phyloP scores from a whole-genome alignment of 2,113 vertebrate genomes.

The Micromys minutus region DNA sequence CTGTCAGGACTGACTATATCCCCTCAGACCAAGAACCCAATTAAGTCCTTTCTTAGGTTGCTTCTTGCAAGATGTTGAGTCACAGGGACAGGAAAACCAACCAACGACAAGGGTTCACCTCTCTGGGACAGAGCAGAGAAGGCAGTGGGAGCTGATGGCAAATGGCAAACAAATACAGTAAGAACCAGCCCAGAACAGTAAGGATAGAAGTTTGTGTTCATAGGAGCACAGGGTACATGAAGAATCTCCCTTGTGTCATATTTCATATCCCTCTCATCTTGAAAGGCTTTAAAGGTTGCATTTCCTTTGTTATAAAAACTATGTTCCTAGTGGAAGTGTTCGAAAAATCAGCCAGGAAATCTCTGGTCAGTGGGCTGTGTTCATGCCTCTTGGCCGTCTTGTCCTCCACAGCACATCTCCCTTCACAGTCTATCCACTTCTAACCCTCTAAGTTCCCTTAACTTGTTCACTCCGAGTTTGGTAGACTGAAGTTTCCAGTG shows the following conservation, averaged over 20 bases:
- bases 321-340: not conserved
- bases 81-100: too few relatives aligned
- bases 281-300: not conserved
- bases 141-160: not conserved
- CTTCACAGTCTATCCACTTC: not conserved
- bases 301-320: constrained; percentile 34
- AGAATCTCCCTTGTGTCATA: not conserved
- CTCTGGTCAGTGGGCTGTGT: not conserved
- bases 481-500: not conserved
- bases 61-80: not conserved
- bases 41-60: not conserved
- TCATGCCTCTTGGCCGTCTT: not conserved
- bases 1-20: not conserved
- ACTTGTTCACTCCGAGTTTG: not conserved
- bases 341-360: not conserved
- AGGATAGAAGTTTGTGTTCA: not conserved
- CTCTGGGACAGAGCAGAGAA: not conserved
- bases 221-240: not conserved
- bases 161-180: not conserved
- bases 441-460: not conserved
- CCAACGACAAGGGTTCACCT: not conserved
- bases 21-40: not conserved
- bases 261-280: not conserved
- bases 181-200: not conserved
- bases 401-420: not conserved